Evolutionary conservation across 2,113 vertebrate genomes (phyloP), one percentile per base, ranked within the genome.

Genomic region (Nesospiza acunhae): DNA sequence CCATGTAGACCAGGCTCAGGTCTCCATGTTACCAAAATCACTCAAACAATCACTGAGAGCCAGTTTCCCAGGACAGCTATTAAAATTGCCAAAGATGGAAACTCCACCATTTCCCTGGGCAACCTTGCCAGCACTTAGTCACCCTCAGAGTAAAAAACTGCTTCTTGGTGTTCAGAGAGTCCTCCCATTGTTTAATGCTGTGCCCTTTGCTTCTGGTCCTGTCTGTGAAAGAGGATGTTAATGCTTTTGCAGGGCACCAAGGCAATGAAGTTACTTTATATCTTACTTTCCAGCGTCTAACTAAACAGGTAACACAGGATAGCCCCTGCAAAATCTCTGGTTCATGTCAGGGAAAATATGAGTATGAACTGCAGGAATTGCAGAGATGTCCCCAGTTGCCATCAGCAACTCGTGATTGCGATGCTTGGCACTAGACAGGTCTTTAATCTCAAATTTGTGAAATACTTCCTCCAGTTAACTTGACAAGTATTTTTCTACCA

Each of bases 1-100:
- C 11, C 18, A 26, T 1, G 1, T 4, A 47, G 8, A 28, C 1
- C 0, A 1, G 22, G 19, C 30, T 37, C 22, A n/a, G 66, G 35
- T 24, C n/a, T 74, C 17, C 35, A 27, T 2, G 1, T 60, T n/a
- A 24, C 9, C 50, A 60, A 81, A 93, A 55, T 35, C 39, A 35
- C 13, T 70, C 28, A 55, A 49, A 28, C 35, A 78, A n/a, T n/a
- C 44, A 39, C 20, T 19, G 18, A 84, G 6, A 55, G 14, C 28
- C 23, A 30, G 47, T 17, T 73, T 44, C 22, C 19, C 41, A 35
- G 21, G 35, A 46, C 6, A 58, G 39, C 42, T 33, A 44, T 12
- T 15, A 41, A 73, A 0, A 37, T 47, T 58, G 41, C 23, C 23
- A 37, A 68, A 69, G 33, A 68, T 4, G 7, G 31, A 58, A 75